Evolutionary conservation across 1,140 invertebrate genomes (phyloP), one percentile per base, ranked within the genome.

Genomic region (Delia radicum): DNA sequence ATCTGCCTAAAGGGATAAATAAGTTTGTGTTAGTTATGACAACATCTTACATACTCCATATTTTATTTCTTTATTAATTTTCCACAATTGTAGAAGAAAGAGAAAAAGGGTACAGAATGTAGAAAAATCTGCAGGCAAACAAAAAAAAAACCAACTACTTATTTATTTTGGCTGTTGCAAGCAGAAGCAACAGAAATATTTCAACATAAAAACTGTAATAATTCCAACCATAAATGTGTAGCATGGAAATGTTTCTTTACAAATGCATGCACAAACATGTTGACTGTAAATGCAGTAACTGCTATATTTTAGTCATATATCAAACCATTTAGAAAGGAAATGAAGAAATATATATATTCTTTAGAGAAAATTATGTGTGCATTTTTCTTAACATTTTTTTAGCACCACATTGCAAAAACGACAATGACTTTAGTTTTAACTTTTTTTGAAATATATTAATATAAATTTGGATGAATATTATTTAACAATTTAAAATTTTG

Each of bases 291-390:
- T 6, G 26, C 61, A 27, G 26, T 69, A 18, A 28, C 65, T 33
- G 65, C 33, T 69, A 33, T n/a, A 69, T 18, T 55, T 18, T 33
- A 69, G 65, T 33, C 65, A 69, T 69, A 69, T 69, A 69, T 69
- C 65, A 67, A 29, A 67, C n/a, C 27, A 67, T 29, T 67, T 67
- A 29, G 13, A 33, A 67, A 69, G 65, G 65, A 69, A 69, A 69
- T 69, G 65, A 69, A 69, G 33, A 29, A 69, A 31, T 33, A 33
- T 69, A 69, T 31, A 69, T 33, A 69, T 33, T 69, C 65, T 69
- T 69, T 69, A 69, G 65, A 33, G 65, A 69, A 69, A 69, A 69
- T 69, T 69, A 69, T 69, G 65, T 69, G 29, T 29, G 28, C 10
- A 69, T 63, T 55, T 55, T 55, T 55, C 46, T 18, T 6, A 55